Base-by-base conservation (phyloP, 2,888 invertebrate species). In the Antheraea yamamai region DNA sequence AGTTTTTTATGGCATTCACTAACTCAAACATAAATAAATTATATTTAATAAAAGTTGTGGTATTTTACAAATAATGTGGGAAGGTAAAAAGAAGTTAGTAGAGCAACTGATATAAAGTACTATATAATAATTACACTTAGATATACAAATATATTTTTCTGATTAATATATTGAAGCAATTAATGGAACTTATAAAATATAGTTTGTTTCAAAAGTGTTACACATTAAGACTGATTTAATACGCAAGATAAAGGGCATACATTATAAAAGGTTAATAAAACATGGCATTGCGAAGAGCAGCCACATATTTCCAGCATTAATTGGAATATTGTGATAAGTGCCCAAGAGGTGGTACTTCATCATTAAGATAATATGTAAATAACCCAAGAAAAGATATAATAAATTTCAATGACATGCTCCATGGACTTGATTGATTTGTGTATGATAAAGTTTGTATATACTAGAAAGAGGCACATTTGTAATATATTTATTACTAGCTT, bases 361-460 rank as follows among this genome's bases (percentile, higher is more conserved):
- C 90, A 91, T 89, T 90, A 89, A 91, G 91, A 91, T 92, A 92
- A 91, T 89, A 91, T 92, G 91, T 87, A 89, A 91, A 92, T 91
- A 86, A 82, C 79, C 85, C 79, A 81, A 83, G 86, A 85, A 85
- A 87, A 87, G 86, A 86, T 77, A 83, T 84, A 82, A 87, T 91
- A 89, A 88, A 89, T 90, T 86, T 84, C 81, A 81, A 78, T 79
- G 77, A 80, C 77, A 84, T 85, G 85, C 30, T 66, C 64, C 64
- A 85, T 86, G 81, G 84, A 79, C 83, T 84, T 91, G 91, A 91
- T 90, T 89, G 90, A 91, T 91, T 85, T 84, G 76, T 84, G 83
- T 82, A 84, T 84, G 89, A 90, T 90, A 89, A 84, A 81, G 71
- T 61, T 71, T 76, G 80, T 77, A 84, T 72, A 74, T 39, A 58